Percentiles rank a stretch among this genome's conserved stretches.
Conservation (phyloP, 2,797 vertebrate genomes). For the Alfaro cultratus region DNA sequence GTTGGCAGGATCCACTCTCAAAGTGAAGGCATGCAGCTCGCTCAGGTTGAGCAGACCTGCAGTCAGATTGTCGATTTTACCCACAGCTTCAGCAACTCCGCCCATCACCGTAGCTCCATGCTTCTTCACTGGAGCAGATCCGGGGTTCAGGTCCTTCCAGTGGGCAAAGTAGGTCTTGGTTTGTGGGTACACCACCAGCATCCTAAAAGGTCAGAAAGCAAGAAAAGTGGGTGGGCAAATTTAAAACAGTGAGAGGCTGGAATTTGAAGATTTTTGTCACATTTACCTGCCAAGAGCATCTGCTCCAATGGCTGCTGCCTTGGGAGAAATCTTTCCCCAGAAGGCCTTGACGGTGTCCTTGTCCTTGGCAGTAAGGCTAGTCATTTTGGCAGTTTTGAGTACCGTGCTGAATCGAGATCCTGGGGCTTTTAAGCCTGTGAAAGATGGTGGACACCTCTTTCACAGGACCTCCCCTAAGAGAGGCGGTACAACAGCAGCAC, state of each 20-base stretch:
- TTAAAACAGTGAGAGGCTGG: conserved; percentile 2
- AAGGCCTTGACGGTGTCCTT: conserved; percentile 69
- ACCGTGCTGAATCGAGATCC: neutral
- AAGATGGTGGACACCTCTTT: conserved; percentile 12
- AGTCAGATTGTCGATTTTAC: conserved; percentile 75
- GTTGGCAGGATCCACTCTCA: conserved; percentile 88
- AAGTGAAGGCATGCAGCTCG: conserved; percentile 86
- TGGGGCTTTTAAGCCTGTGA: conserved; percentile 44
- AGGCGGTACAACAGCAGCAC: neutral
- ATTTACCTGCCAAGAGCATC: conserved; percentile 82
- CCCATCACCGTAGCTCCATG: conserved; percentile 76
- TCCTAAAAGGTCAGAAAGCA: conserved; percentile 63
- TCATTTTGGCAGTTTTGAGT: conserved; percentile 55
- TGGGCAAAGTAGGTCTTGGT: conserved; percentile 91
- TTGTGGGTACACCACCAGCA: conserved; percentile 79
- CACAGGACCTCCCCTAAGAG: conserved; percentile 6
- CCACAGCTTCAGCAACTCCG: conserved; percentile 69
- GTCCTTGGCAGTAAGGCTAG: conserved; percentile 73
- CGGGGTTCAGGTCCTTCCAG: conserved; percentile 77
- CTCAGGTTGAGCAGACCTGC: conserved; percentile 79
- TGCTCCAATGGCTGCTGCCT: conserved; percentile 34
- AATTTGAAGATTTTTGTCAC: neutral
- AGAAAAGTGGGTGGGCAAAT: rapidly evolving
- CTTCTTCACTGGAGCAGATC: conserved; percentile 72
- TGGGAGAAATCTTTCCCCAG: conserved; percentile 56